Evolutionary conservation across 2,888 invertebrate species (phyloP), one percentile per base, ranked within the genome.

Genomic region (Venustoraphidia nigricollis): DNA sequence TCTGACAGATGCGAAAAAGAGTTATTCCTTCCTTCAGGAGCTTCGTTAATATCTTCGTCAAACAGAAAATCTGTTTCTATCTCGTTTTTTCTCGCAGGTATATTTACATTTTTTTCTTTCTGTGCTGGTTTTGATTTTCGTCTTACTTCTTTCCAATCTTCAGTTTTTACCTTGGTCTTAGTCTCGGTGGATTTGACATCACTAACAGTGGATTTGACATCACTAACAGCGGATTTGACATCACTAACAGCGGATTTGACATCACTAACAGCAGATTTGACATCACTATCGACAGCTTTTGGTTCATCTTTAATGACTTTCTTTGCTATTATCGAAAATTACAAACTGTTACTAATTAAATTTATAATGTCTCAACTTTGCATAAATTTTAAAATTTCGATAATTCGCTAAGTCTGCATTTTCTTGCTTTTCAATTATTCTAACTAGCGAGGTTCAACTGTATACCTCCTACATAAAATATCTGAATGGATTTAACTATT

Each of bases 11-110:
- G 27, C 3, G 87, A 79, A 70, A 91, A 85, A 53, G 81, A 84
- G 67, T 91, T 91, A 45, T 81, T 80, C 51, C 89, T 71, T 13
- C 88, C 89, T 49, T 81, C 80, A 2, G 86, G 86, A 54, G 85
- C 75, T 54, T 69, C 69, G 50, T 91, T 90, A 53, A 95, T 70
- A 66, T 97, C 97, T 70, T 96, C 96, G 63, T 97, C 96, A 63
- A 97, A 91, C 70, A 93, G 90, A 70, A 97, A 97, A 66, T 94
- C 92, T 54, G 95, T 70, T 64, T 94, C 94, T 93, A 54, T 79
- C 56, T 57, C 54, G 52, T 8, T 37, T 35, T 39, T 48, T 38
- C 14, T 66, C 65, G 44, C 55, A 14, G 11, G 17, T 37, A 10
- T 1, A 50, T 61, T 60, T 8, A 51, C 10, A 51, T 48, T 37